phyloP scores from a whole-genome alignment of 2,888 invertebrate genomes.

The Ditylenchus weischeri region DNA sequence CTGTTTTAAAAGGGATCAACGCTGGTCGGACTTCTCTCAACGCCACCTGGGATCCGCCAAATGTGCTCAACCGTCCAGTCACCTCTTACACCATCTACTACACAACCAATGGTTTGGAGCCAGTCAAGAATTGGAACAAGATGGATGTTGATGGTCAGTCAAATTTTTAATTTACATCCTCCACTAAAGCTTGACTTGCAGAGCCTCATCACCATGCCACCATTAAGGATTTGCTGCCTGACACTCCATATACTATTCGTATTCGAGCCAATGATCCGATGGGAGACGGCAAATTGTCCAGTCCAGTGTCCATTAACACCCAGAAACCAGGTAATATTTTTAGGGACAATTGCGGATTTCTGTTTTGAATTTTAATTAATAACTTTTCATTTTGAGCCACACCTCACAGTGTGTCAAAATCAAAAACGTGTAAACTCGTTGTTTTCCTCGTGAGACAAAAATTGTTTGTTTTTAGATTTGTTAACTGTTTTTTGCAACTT shows the following conservation, averaged over 20 bases:
- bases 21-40: slow-evolving; percentile 43
- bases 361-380: no score
- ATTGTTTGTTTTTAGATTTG: no score
- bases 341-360: background rate
- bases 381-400: slow-evolving; percentile 43
- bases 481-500: no score
- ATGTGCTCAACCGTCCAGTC: slow-evolving; percentile 53
- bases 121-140: slow-evolving; percentile 54
- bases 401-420: slow-evolving; percentile 52
- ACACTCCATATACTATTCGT: slow-evolving; percentile 52
- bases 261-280: slow-evolving; percentile 54
- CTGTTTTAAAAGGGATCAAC: slow-evolving; percentile 43
- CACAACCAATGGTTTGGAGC: slow-evolving; percentile 53
- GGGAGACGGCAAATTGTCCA: slow-evolving; percentile 54
- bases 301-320: slow-evolving; percentile 50
- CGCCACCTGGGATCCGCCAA: slow-evolving; percentile 53
- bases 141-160: slow-evolving; percentile 43
- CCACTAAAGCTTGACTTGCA: slow-evolving; percentile 17
- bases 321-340: slow-evolving; percentile 40
- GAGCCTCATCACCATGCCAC: slow-evolving; percentile 46
- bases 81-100: slow-evolving; percentile 57
- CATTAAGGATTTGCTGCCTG: slow-evolving; percentile 48
- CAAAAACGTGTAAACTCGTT: no score
- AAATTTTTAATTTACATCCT: background rate
- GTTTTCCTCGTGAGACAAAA: no score